Conservation (phyloP, 1,140 invertebrate species). For the Conus ventricosus region DNA sequence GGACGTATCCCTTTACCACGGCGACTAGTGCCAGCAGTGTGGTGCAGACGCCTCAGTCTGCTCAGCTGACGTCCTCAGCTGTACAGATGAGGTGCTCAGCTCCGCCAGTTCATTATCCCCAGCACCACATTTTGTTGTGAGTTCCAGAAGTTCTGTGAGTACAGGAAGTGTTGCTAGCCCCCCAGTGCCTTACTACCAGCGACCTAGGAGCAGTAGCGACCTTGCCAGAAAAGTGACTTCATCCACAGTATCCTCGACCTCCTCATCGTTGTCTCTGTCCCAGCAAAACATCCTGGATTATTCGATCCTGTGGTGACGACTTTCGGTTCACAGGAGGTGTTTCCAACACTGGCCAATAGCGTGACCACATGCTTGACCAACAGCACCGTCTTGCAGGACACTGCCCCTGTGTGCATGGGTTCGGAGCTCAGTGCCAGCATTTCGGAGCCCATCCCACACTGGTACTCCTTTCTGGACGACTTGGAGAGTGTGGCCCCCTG, state of each 20-base stretch:
- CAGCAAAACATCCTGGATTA: background rate
- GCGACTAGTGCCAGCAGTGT: background rate
- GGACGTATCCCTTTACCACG: background rate
- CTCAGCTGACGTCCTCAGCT: background rate
- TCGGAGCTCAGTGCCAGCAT: constrained; percentile 34
- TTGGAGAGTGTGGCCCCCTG: constrained; percentile 11
- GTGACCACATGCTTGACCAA: background rate
- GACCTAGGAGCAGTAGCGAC: constrained; percentile 1
- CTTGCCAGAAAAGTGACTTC: background rate
- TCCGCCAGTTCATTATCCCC: background rate
- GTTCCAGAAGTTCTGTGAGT: background rate
- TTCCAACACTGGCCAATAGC: background rate
- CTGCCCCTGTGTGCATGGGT: constrained; percentile 8
- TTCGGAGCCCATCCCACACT: constrained; percentile 38
- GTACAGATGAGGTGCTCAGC: background rate
- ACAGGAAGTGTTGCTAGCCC: background rate
- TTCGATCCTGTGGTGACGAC: background rate
- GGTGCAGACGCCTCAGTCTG: background rate
- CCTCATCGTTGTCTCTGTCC: background rate
- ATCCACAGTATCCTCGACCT: background rate
- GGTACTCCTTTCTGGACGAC: constrained; percentile 43
- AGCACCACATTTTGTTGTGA: background rate
- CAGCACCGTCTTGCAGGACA: background rate
- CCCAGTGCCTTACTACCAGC: background rate
- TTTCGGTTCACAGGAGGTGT: background rate